These are phyloP conservation scores for Bambusicola thoracicus DNA, from an alignment of 2,113 vertebrate genomes.

Conservation along the genomic window DNA sequence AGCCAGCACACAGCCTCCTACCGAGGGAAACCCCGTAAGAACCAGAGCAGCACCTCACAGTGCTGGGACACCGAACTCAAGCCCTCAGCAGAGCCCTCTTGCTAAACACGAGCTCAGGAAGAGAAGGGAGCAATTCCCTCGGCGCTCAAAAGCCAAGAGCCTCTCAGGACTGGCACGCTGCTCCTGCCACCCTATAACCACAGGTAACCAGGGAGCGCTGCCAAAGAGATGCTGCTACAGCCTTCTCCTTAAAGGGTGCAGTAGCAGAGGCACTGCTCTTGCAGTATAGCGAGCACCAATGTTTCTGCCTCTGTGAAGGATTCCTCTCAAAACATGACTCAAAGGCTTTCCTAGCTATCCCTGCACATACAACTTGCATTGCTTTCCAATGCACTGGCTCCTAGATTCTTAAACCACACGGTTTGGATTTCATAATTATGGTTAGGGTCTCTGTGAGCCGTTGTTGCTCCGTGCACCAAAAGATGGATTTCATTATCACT, in stretches of 20 bases:
- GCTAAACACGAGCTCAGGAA: neutral
- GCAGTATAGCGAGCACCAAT: fast-evolving
- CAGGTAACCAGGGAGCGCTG: neutral
- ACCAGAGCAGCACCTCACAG: fast-evolving
- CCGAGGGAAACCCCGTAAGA: fast-evolving
- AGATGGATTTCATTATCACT: neutral
- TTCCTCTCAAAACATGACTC: conserved; percentile 20
- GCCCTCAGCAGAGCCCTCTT: neutral
- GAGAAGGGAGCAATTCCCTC: neutral
- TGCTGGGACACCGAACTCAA: neutral
- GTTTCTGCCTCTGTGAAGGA: neutral
- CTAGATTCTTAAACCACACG: conserved; percentile 28
- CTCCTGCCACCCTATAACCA: neutral
- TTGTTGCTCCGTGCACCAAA: conserved; percentile 24
- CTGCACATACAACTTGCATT: neutral
- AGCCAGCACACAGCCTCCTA: neutral
- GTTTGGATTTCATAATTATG: conserved; percentile 36
- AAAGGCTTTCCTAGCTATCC: neutral
- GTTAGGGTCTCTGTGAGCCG: conserved; percentile 53
- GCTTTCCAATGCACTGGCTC: neutral
- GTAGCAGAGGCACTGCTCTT: fast-evolving
- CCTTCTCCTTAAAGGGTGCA: neutral
- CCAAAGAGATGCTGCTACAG: neutral
- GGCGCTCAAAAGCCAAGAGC: neutral
- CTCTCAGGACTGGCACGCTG: neutral